Conservation (phyloP, 2,797 vertebrate species). For the Peromyscus nudipes region DNA sequence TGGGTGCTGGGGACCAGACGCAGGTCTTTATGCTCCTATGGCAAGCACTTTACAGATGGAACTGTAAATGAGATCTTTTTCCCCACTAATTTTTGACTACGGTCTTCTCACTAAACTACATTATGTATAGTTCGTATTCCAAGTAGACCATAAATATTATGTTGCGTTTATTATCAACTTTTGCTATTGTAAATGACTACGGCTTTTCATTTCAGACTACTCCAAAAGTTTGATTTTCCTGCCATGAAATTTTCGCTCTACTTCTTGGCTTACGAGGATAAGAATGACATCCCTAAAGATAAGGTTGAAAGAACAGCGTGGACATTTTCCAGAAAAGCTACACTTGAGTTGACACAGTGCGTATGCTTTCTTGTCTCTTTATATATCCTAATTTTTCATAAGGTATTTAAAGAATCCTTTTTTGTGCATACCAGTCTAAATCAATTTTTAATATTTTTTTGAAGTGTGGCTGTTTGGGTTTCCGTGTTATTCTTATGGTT, state of each 20-base stretch:
- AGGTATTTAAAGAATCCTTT: background rate
- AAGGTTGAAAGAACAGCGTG: conserved; percentile 92
- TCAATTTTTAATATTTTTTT: background rate
- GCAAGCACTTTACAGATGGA: background rate
- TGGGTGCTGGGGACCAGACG: background rate
- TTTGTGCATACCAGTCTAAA: background rate
- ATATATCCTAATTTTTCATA: background rate
- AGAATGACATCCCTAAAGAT: conserved; percentile 95
- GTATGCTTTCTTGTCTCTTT: conserved; percentile 75
- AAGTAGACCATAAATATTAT: conserved; percentile 26
- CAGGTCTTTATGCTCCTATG: background rate
- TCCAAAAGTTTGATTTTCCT: conserved; percentile 98
- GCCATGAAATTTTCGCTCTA: conserved; percentile 98
- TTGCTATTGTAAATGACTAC: conserved; percentile 32
- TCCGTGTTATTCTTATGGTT: background rate
- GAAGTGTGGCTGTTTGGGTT: background rate
- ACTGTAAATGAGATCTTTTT: background rate
- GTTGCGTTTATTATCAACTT: background rate
- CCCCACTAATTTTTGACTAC: background rate
- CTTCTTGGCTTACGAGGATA: conserved; percentile 97
- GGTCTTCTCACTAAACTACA: background rate
- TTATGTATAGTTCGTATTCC: background rate
- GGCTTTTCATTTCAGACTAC: conserved; percentile 89
- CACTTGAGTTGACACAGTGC: conserved; percentile 97
- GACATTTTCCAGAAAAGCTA: conserved; percentile 96